Evolutionary conservation across 1,140 invertebrate genomes (phyloP).

Genomic region (Nebria ingens): DNA sequence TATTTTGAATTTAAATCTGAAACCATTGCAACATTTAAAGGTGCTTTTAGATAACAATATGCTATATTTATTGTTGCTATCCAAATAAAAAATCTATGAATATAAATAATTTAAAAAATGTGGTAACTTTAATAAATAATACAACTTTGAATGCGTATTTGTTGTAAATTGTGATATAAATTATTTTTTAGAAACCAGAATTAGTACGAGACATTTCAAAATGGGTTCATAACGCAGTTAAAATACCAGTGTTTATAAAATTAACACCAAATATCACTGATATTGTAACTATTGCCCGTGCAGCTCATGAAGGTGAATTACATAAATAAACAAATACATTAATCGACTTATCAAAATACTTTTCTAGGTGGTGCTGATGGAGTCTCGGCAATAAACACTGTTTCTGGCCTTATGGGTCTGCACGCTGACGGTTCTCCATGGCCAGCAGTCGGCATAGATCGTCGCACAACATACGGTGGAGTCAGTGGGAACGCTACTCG

Average conservation of each 20-base stretch:
- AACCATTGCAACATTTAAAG: conserved; percentile 14
- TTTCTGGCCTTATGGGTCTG: conserved; percentile 86
- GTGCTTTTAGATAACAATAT: conserved; percentile 3
- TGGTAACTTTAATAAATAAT: too few species aligned
- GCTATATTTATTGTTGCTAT: conserved; percentile 16
- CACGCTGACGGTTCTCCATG: conserved; percentile 71
- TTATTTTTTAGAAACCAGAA: too few species aligned
- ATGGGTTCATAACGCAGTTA: conserved; percentile 78
- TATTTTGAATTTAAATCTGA: conserved; percentile 9
- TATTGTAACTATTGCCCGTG: conserved; percentile 77
- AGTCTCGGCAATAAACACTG: conserved; percentile 95
- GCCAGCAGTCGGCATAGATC: conserved; percentile 76
- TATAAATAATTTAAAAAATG: too few species aligned
- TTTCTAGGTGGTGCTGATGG: conserved; percentile 74
- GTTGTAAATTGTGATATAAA: too few species aligned
- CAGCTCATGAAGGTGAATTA: conserved; percentile 71
- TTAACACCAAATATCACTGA: conserved; percentile 96
- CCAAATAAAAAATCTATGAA: too few species aligned
- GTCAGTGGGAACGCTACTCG: conserved; percentile 92
- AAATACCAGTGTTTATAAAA: conserved; percentile 97
- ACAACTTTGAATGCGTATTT: too few species aligned
- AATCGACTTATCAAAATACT: conserved; percentile 10
- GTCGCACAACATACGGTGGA: conserved; percentile 90
- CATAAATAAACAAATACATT: too few species aligned
- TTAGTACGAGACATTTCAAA: conserved; percentile 80